Evolutionary conservation across 2,888 invertebrate species (phyloP).

Genomic region (Leistus spinibarbis): DNA sequence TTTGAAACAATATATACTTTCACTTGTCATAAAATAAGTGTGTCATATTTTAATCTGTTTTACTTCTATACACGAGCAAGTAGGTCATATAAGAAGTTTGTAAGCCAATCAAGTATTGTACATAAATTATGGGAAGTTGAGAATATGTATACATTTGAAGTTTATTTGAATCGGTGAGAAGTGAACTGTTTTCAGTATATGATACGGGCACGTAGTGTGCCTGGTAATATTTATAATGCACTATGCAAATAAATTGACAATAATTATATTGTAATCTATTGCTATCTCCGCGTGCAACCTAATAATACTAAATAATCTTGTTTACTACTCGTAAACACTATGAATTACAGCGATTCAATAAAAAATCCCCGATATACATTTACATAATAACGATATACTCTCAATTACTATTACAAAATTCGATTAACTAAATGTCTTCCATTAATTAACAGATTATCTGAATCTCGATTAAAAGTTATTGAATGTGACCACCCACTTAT

Average conservation of each 20-base stretch:
- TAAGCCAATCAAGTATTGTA: too few species aligned
- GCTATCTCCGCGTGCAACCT: background rate
- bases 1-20: background rate
- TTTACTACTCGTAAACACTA: background rate
- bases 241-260: too few species aligned
- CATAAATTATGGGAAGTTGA: too few species aligned
- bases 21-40: background rate
- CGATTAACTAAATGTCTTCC: conserved; percentile 6
- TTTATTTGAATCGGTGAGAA: too few species aligned
- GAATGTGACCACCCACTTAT: conserved; percentile 25
- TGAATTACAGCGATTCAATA: background rate
- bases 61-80: background rate
- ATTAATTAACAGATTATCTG: conserved; percentile 22
- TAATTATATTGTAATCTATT: too few species aligned
- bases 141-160: too few species aligned
- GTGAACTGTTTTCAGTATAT: too few species aligned
- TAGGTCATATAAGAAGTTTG: too few species aligned
- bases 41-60: background rate
- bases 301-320: background rate
- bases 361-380: background rate
- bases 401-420: background rate
- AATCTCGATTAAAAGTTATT: background rate
- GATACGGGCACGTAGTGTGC: too few species aligned
- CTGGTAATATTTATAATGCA: too few species aligned
- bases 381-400: background rate